These are phyloP conservation scores for Corythoichthys intestinalis DNA, from an alignment of 2,113 vertebrate species.

Conservation along the genomic window DNA sequence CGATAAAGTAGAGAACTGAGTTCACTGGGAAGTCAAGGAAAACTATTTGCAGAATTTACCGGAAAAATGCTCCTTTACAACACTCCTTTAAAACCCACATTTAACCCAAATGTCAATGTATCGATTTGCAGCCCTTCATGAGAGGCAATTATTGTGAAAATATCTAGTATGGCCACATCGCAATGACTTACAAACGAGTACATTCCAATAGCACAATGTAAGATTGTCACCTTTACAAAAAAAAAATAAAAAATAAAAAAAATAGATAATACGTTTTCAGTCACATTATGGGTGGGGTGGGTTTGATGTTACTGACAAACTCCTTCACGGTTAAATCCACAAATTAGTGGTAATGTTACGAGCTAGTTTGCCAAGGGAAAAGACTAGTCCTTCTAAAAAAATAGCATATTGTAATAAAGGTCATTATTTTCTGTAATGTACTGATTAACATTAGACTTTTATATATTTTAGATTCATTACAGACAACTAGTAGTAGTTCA, in stretches of 20 bases:
- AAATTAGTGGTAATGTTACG: too few relatives aligned
- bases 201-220: background rate
- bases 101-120: background rate
- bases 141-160: background rate
- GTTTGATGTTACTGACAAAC: too few relatives aligned
- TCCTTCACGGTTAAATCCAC: too few relatives aligned
- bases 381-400: too few relatives aligned
- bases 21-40: conserved; percentile 19
- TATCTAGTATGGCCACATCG: background rate
- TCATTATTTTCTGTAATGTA: too few relatives aligned
- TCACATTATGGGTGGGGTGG: too few relatives aligned
- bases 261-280: too few relatives aligned
- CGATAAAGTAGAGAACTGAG: conserved; percentile 16
- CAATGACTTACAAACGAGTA: background rate
- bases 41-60: background rate
- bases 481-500: too few relatives aligned
- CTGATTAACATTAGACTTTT: too few relatives aligned
- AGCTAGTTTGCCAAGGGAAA: too few relatives aligned
- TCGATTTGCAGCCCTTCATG: background rate
- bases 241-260: background rate
- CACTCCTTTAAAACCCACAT: background rate
- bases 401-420: too few relatives aligned
- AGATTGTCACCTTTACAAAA: background rate
- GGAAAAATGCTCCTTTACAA: background rate
- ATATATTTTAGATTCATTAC: too few relatives aligned